Base-by-base conservation (phyloP, 2,113 vertebrate species). In the Neolamprologus falcicula region DNA sequence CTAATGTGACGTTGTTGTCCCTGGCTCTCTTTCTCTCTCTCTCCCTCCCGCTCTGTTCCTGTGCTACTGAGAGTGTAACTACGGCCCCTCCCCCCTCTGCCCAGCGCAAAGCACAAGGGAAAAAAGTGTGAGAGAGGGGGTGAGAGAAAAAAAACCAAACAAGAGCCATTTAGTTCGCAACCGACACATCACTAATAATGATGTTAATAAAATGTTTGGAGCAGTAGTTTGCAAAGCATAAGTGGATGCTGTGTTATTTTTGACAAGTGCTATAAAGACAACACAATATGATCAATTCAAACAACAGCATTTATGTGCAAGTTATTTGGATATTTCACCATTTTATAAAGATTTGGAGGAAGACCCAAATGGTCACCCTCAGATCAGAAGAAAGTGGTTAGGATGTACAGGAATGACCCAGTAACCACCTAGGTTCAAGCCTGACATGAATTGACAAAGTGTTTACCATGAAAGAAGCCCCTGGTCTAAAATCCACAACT, bases 101-200 rank as follows among this genome's bases (percentile, higher is more conserved):
- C 53, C 53, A 54, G 53, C 10, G 0, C n/a, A 24, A 54, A 24
- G 10, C n/a, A 12, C 53, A 54, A 0, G 53, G 2, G 2, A 7
- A 24, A 24, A 55, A 13, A 24, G 6, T 24, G n/a, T 7, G n/a
- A 12, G 21, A 24, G 6, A 24, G 21, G 21, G 53, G 11, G 1
- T 24, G n/a, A 3, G 6, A 13, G n/a, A 24, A 55, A 55, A 54
- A 54, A 1, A 54, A 0, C 0, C n/a, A 55, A 13, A 55, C 53
- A 24, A 24, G 21, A 55, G 4, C 53, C 53, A 55, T 55, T 55
- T 55, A 1, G 21, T 55, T 55, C 3, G 11, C 21, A 21, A 55
- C 53, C 21, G 53, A 55, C 53, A 24, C 53, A 55, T 55, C 21
- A 7, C 53, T 55, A 55, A 55, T 55, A 55, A 55, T 55, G 11